phyloP scores from a whole-genome alignment of 2,113 vertebrate species.

The Rattus rattus region DNA sequence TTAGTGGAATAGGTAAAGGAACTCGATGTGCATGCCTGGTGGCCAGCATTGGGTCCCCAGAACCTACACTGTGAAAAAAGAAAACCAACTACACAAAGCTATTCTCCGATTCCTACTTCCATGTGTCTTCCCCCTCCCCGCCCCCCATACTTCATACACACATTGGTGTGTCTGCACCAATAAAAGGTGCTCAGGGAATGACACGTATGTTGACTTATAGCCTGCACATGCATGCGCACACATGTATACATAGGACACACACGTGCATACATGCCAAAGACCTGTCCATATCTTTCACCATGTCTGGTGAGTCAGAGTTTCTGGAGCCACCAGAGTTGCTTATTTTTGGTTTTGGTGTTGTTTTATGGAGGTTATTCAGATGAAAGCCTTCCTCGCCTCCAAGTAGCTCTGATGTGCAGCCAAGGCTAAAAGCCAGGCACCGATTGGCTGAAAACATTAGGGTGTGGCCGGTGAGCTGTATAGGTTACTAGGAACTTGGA shows the following conservation, averaged over 20 bases:
- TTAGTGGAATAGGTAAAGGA: background rate
- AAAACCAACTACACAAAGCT: background rate
- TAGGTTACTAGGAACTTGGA: background rate
- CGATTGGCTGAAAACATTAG: background rate
- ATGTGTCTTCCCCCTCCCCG: background rate
- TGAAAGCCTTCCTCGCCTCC: background rate
- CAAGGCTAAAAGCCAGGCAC: background rate
- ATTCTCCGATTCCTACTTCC: background rate
- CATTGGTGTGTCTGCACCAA: background rate
- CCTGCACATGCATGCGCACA: background rate
- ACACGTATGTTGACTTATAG: background rate
- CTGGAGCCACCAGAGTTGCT: background rate
- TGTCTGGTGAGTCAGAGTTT: background rate
- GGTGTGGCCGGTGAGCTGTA: background rate
- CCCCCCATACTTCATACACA: background rate
- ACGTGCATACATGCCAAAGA: no score
- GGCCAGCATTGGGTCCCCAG: background rate
- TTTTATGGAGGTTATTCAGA: background rate
- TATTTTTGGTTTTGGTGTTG: background rate
- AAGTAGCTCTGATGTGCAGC: background rate
- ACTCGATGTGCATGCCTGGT: background rate
- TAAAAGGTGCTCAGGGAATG: background rate
- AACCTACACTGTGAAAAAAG: background rate
- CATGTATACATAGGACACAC: background rate
- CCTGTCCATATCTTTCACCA: background rate